Evolutionary conservation across 2,113 vertebrate genomes (phyloP), one percentile per base, ranked within the genome.

Genomic region (Suncus etruscus): DNA sequence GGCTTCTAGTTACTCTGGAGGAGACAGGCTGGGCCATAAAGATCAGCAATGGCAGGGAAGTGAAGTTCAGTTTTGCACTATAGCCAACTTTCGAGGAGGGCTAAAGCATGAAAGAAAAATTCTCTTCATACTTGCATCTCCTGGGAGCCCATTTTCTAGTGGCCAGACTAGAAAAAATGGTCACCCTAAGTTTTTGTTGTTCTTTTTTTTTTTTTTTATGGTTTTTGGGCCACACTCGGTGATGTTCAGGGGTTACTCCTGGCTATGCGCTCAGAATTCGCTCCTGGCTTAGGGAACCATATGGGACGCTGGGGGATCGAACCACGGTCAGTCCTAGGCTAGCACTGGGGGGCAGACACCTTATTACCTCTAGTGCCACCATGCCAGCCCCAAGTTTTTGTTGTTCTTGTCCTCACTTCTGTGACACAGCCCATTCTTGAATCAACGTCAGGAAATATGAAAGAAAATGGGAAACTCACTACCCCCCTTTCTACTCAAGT

Each of bases 141-240:
- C 51, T 5, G 48, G 51, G 27, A 50, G 61, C 31, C 6, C 8
- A 47, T 31, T 65, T 50, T 82, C 83, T 25, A 50, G 51, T 22
- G 16, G n/a, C 8, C 51, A 51, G 15, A 25, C 31, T 39, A 39
- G 39, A 39, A 50, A 25, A 32, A 63, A 11, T 7, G 3, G 69
- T 29, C 65, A 63, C 63, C 85, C 90, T 29, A 61, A 22, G 80
- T 50, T 76, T 89, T 72, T 78, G 22, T 11, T 75, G 45, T 24
- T 76, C 32, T 39, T 39, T 50, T 76, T 89, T 72, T 78, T 50
- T 76, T 89, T 72, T 78, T n/a, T n/a, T n/a, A n/a, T n/a, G n/a
- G n/a, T n/a, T n/a, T n/a, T n/a, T n/a, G n/a, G n/a, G n/a, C n/a
- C n/a, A n/a, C n/a, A n/a, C n/a, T n/a, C n/a, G n/a, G n/a, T n/a